A percentile compares a stretch with the other conserved stretches of the same genome.
phyloP scores from a whole-genome alignment of 2,113 vertebrate genomes.

The Clinocottus analis region DNA sequence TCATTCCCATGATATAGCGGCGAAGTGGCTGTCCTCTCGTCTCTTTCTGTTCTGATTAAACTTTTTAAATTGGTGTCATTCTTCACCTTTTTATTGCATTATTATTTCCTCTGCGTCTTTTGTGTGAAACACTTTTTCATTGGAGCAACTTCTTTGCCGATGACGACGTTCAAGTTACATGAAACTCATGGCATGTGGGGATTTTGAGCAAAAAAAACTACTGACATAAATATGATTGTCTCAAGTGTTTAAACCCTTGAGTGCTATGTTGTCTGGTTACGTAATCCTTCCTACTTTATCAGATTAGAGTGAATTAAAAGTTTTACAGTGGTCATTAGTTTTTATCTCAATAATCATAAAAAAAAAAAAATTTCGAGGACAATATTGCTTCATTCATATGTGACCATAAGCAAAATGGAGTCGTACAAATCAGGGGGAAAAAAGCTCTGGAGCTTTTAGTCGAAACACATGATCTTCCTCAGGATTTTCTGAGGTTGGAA shows the following conservation, averaged over 20 bases:
- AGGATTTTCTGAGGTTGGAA: no score
- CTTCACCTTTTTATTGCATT: neutral
- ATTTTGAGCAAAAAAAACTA: neutral
- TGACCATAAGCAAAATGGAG: neutral
- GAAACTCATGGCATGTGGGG: neutral
- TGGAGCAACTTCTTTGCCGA: neutral
- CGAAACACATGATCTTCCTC: neutral
- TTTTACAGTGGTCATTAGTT: neutral
- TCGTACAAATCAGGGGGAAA: neutral
- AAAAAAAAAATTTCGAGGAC: no score
- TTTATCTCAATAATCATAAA: no score
- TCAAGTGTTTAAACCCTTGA: neutral
- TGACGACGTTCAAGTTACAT: neutral
- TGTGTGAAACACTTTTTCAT: neutral
- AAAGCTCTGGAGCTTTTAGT: slow-evolving; percentile 3
- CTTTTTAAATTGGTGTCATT: slow-evolving; percentile 38
- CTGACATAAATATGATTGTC: neutral
- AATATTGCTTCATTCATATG: no score
- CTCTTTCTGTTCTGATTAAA: slow-evolving; percentile 59
- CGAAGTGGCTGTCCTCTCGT: slow-evolving; percentile 12
- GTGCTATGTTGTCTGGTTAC: neutral
- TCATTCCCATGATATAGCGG: slow-evolving; percentile 11
- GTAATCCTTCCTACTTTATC: neutral
- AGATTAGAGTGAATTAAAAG: neutral
- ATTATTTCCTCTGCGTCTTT: neutral